Base-by-base conservation (phyloP, 2,113 vertebrate species). In the Canis aureus region DNA sequence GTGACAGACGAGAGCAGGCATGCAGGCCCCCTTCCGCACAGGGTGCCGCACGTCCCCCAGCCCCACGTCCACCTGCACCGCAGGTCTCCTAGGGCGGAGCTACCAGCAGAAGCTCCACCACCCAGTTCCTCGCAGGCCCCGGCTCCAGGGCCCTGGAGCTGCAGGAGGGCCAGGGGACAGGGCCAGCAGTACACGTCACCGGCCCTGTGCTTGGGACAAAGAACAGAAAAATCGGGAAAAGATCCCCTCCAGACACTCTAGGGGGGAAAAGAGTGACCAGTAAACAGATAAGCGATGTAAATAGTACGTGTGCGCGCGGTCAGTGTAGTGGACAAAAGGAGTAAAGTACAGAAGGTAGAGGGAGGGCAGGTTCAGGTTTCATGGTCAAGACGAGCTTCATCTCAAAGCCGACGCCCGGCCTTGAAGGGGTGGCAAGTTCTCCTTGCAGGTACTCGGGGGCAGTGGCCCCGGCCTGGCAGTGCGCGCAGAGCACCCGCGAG, bases 21-120 rank as follows among this genome's bases (percentile, higher is more conserved):
- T 38, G 23, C 49, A 23, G 80, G 12, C 38, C 22, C 53, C 51
- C 53, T 55, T 27, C 53, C 4, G 22, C 2, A 17, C 55, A 20
- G 15, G 38, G 38, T 43, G 29, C 62, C 8, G 35, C 19, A 29
- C 13, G 8, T 25, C 10, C 60, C n/a, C 29, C 8, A 10, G 2
- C 22, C 43, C 11, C 1, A 0, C 0, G 20, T 49, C 27, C 55
- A 4, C 25, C 20, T 15, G 15, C 22, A 1, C 38, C 5, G 11
- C 5, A 11, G 7, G 43, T 49, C 51, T 76, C 74, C 12, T 13
- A 25, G 25, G 49, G 59, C 57, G 5, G 57, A n/a, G 51, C 29
- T 8, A 0, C 20, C 55, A 10, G 27, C 9, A 0, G 35, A 53
- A 62, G 59, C 67, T 20, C 19, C 9, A 7, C 15, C 7, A 7